Conservation (phyloP, 2,113 vertebrate genomes). For the Oreotragus oreotragus region DNA sequence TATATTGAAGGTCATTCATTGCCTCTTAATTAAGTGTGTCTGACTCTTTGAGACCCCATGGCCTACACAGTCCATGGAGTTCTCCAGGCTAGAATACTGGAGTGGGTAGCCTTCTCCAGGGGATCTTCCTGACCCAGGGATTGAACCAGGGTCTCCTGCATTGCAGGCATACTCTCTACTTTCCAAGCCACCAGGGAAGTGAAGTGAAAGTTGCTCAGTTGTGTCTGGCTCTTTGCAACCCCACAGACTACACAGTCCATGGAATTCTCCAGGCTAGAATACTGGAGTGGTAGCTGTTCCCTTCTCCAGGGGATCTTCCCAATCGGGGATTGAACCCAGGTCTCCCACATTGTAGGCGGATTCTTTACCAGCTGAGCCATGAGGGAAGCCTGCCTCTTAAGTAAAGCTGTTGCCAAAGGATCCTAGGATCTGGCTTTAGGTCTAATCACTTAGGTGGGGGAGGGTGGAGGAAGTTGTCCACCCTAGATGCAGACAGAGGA, state of each 20-base stretch:
- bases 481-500: not conserved
- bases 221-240: not conserved
- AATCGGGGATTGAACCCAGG: not conserved
- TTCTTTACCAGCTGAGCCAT: not conserved
- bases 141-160: not conserved
- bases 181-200: not conserved
- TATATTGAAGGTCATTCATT: not conserved
- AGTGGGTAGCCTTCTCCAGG: not conserved
- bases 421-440: not conserved
- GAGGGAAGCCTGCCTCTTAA: not conserved
- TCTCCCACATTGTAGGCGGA: not conserved
- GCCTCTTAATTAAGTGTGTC: not conserved
- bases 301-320: not conserved
- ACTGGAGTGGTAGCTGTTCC: not conserved
- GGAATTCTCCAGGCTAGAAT: not conserved
- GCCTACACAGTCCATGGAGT: not conserved
- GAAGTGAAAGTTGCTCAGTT: not conserved
- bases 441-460: not conserved
- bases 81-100: not conserved
- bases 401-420: not conserved
- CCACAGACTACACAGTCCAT: not conserved
- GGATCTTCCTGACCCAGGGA: not conserved
- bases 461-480: not conserved
- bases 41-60: not conserved
- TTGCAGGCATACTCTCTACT: not conserved